Base-by-base conservation (phyloP, 2,797 vertebrate species). In the Enoplosus armatus region DNA sequence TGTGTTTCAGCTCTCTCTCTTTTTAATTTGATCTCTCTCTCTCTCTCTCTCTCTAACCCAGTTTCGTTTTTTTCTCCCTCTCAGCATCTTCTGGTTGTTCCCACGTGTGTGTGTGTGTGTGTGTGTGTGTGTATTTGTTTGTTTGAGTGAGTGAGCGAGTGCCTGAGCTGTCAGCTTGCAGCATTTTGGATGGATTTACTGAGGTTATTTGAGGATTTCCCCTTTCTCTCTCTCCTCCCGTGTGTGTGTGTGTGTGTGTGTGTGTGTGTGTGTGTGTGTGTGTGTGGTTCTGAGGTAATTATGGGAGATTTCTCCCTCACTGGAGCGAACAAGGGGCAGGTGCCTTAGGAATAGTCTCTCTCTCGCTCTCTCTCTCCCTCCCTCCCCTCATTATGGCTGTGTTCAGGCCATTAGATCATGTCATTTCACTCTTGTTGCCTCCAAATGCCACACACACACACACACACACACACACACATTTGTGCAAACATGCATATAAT, bases 261-360 rank as follows among this genome's bases (percentile, higher is more conserved):
- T 75, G 20, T 39, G 18, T 70, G 72, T 81, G 65, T 64, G 56
- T 58, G 10, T 45, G 59, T 55, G 58, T 53, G 51, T 55, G 53
- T 47, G 31, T 75, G 55, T 47, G 39, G 78, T 67, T 76, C 62
- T 64, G 77, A 87, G 76, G 88, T 87, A 93, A 91, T 93, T 86
- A 90, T 83, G 84, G 82, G 79, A 83, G 65, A 90, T 91, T 89
- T 90, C 84, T 78, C 76, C 64, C 81, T 90, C 82, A 64, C 33
- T 91, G 86, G 81, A 89, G 84, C 70, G 70, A 81, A 56, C 29
- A 66, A 72, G 82, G 82, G 85, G 71, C 84, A 82, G 78, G 82
- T 89, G 84, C 82, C 80, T 69, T 35, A 83, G 86, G 87, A 89
- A 75, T 59, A 59, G 10, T 69, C 71, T 56, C 68, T 59, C 65